phyloP scores from a whole-genome alignment of 1,140 invertebrate species.

The Drosophila dunni region DNA sequence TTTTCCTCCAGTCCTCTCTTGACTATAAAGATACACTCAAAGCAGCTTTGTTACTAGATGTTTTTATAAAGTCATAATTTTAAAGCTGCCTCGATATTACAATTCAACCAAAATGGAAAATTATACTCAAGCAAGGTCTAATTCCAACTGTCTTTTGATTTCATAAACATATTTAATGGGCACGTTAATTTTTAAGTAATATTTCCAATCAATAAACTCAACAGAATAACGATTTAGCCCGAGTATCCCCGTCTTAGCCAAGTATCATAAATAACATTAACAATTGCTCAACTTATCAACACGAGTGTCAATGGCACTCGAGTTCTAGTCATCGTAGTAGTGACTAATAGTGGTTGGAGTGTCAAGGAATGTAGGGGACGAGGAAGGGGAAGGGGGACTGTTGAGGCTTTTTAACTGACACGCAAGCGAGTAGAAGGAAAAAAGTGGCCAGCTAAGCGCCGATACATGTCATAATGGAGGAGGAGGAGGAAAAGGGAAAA shows the following conservation, averaged over 20 bases:
- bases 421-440: conserved; percentile 40
- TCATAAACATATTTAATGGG: no score
- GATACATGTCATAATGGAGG: conserved; percentile 10
- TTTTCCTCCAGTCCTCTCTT: no score
- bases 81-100: no score
- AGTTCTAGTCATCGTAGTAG: conserved; percentile 11
- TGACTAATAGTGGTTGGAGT: not conserved
- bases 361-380: not conserved
- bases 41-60: no score
- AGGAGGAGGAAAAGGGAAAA: not conserved
- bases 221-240: not conserved
- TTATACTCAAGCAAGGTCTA: no score
- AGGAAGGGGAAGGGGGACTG: no score
- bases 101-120: no score
- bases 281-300: conserved; percentile 49
- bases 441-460: conserved; percentile 25
- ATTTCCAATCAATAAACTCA: not conserved
- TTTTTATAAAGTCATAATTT: no score
- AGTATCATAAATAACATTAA: conserved; percentile 24
- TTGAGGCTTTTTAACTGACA: conserved; percentile 48
- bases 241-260: no score
- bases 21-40: no score
- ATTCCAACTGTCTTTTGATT: no score
- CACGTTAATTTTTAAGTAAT: no score
- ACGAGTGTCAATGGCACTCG: conserved; percentile 45